phyloP scores from a whole-genome alignment of 2,797 vertebrate species.

The Fringilla coelebs region DNA sequence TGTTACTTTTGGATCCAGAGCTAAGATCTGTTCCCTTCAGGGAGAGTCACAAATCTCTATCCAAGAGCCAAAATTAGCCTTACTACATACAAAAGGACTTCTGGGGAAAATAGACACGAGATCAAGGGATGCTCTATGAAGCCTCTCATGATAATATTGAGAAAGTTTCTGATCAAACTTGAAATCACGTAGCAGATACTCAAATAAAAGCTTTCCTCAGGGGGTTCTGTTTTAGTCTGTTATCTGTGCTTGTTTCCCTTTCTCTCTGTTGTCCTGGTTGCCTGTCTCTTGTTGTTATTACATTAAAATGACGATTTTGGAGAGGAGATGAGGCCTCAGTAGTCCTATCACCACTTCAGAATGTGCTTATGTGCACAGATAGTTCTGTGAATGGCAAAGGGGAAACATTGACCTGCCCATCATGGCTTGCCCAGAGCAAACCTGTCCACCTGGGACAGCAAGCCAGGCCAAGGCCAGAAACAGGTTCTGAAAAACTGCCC shows the following conservation, averaged over 20 bases:
- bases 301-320: not conserved
- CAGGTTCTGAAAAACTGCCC: not conserved
- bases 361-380: not conserved
- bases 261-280: not conserved
- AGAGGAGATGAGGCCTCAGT: not conserved
- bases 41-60: not conserved
- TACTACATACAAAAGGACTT: not conserved
- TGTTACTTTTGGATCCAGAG: constrained; percentile 37
- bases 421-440: not conserved
- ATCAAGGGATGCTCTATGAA: not conserved
- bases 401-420: not conserved
- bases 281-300: not conserved
- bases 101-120: not conserved
- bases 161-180: not conserved
- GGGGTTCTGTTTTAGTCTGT: not conserved
- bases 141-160: not conserved
- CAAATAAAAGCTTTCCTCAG: not conserved
- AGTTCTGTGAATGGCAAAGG: not conserved
- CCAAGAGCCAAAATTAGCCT: constrained; percentile 19
- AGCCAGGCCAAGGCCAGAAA: not conserved
- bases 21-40: constrained; percentile 12
- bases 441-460: not conserved
- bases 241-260: not conserved
- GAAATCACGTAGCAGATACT: not conserved
- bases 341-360: not conserved